These are phyloP conservation scores for Pelusios castaneus DNA, from an alignment of 2,113 vertebrate genomes.

Conservation along the genomic window DNA sequence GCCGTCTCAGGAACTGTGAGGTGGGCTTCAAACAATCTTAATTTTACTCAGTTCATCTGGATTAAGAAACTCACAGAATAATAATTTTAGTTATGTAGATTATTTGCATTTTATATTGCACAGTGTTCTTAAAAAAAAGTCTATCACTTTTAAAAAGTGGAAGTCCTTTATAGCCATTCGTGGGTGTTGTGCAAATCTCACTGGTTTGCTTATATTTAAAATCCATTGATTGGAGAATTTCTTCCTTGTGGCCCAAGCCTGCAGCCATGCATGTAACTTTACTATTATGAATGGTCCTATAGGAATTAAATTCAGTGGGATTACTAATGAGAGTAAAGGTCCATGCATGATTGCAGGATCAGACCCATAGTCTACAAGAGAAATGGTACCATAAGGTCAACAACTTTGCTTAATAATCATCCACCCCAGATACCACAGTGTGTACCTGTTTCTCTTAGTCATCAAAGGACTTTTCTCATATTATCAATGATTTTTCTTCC, in stretches of 20 bases:
- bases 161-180: neutral
- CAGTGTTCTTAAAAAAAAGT: neutral
- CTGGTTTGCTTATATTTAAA: neutral
- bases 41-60: neutral
- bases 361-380: neutral
- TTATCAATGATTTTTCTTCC: neutral
- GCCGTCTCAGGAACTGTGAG: slow-evolving; percentile 83
- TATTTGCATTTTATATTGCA: neutral
- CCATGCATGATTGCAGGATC: neutral
- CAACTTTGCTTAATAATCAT: neutral
- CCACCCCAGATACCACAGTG: neutral
- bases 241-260: neutral
- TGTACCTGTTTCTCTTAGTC: neutral
- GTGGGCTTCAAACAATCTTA: slow-evolving; percentile 65
- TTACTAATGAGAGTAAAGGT: neutral
- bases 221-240: neutral
- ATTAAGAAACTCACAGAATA: neutral
- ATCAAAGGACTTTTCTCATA: neutral
- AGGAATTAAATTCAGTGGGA: neutral
- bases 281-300: neutral
- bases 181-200: neutral
- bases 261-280: neutral
- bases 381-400: rapidly evolving
- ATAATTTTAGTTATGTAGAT: neutral
- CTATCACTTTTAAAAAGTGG: neutral